Conservation (phyloP, 2,113 vertebrate genomes). For the Suricata suricatta region DNA sequence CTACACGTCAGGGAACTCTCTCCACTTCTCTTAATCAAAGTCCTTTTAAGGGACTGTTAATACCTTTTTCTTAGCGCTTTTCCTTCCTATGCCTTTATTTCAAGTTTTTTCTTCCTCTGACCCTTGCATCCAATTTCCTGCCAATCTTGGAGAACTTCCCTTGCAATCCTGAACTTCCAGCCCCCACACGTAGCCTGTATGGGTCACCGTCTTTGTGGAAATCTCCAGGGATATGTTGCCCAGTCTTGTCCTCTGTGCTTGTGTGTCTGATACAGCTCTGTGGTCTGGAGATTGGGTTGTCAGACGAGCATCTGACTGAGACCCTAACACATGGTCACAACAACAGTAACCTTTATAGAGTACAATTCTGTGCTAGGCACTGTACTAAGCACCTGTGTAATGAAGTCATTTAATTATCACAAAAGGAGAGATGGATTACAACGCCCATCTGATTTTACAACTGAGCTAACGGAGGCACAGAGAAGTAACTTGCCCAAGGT, state of each 20-base stretch:
- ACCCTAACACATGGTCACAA: not conserved
- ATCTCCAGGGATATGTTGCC: not conserved
- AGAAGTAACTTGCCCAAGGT: not conserved
- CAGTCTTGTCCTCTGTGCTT: not conserved
- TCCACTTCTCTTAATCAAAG: not conserved
- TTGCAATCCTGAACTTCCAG: not conserved
- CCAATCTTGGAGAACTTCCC: not conserved
- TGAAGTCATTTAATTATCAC: not conserved
- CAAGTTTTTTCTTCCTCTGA: not conserved
- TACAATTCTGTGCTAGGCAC: not conserved
- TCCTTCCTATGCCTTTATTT: not conserved
- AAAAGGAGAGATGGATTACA: not conserved
- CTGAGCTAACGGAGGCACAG: conserved; percentile 10
- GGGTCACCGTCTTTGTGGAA: not conserved
- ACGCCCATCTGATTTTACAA: not conserved
- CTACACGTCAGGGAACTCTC: not conserved
- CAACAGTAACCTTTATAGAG: not conserved
- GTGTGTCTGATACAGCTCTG: not conserved
- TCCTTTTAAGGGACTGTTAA: not conserved
- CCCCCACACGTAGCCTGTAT: not conserved
- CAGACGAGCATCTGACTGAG: not conserved
- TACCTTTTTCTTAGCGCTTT: not conserved
- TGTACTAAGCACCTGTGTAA: not conserved
- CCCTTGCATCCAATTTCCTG: not conserved
- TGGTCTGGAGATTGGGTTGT: not conserved